Evolutionary conservation across 2,797 vertebrate genomes (phyloP), one percentile per base, ranked within the genome.

Genomic region (Paratrypauchen microcephalus): DNA sequence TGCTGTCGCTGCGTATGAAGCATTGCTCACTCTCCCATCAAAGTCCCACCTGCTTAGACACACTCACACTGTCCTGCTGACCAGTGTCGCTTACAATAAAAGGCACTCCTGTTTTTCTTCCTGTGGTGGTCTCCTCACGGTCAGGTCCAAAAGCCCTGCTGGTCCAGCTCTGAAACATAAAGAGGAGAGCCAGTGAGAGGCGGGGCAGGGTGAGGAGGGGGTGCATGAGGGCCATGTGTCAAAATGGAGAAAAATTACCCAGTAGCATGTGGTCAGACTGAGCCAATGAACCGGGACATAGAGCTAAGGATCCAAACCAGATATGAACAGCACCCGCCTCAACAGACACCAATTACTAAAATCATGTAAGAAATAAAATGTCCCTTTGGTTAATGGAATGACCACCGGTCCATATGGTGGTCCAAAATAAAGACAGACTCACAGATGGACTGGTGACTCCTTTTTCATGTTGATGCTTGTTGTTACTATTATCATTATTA

Each of bases 21-120:
- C 93, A 94, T 94, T 86, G 90, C 91, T 93, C 90, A 92, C 83
- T 91, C 87, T 92, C 91, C 93, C 92, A 92, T 93, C 86, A 89
- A 92, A 89, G 84, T 82, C 78, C 88, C 90, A 93, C 89, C 91
- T 92, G 92, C 90, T 92, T 82, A 74, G 83, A 74, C 85, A 83
- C 85, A 58, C 58, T 19, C 77, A 59, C 79, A 78, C 81, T 70
- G 79, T 61, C 18, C 65, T 77, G 74, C 64, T 72, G 78, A 83
- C 75, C 52, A 68, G 77, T 63, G 77, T 69, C 72, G 77, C 77
- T 66, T 72, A n/a, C 65, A 2, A 57, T 73, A 21, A 61, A 55
- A 62, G 65, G 69, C 70, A 72, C 70, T 68, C 81, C 8, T 28
- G 56, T 62, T 77, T 72, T 61, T 55, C 48, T 32, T 61, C 58